Evolutionary conservation across 2,113 vertebrate genomes (phyloP).

Genomic region (Axis porcinus): DNA sequence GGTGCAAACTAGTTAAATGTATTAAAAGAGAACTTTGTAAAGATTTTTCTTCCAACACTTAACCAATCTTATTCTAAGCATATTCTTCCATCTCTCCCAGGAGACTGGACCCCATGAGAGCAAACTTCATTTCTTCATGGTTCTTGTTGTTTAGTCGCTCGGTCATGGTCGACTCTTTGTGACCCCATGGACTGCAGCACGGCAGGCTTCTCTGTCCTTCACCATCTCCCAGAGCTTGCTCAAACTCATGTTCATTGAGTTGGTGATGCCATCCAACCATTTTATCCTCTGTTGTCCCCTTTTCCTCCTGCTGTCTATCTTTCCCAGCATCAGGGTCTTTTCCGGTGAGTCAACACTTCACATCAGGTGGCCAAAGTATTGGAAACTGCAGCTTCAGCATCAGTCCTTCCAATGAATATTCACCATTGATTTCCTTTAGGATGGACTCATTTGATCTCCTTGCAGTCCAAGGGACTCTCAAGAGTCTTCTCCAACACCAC

Average conservation of each 20-base stretch:
- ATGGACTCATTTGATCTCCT: neutral
- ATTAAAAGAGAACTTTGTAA: neutral
- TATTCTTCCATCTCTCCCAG: neutral
- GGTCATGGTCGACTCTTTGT: neutral
- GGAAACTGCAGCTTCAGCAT: neutral
- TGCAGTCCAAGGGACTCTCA: neutral
- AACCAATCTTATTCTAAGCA: neutral
- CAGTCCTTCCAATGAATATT: neutral
- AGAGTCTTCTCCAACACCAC: neutral
- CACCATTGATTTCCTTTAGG: neutral
- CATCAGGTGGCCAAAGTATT: neutral
- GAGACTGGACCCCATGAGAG: neutral
- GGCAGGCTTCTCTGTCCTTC: neutral
- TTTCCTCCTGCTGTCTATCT: neutral
- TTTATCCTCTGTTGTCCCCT: neutral
- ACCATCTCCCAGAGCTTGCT: neutral
- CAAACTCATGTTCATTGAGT: neutral
- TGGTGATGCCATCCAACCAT: neutral
- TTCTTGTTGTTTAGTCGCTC: neutral
- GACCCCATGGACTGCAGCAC: neutral
- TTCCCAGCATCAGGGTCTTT: neutral
- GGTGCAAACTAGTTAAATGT: neutral
- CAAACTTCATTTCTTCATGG: neutral
- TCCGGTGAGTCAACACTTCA: neutral
- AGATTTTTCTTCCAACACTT: neutral